Percentiles rank a stretch among this genome's conserved stretches.
Evolutionary conservation across 2,797 vertebrate species (phyloP).

Genomic region (Lithobates sylvaticus): DNA sequence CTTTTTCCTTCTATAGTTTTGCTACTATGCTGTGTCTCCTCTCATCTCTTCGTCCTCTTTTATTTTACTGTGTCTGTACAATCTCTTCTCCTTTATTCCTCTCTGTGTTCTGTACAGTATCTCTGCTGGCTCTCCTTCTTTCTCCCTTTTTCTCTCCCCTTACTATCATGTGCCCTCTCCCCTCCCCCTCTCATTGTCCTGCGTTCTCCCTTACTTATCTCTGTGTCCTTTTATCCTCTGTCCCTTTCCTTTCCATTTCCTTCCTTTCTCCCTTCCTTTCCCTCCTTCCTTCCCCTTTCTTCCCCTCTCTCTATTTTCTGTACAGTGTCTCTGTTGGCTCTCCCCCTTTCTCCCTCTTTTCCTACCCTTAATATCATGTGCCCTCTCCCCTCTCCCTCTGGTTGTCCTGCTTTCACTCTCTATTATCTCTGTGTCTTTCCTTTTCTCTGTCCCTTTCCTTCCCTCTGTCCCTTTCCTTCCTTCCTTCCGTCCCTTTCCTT

Average conservation of each 20-base stretch:
- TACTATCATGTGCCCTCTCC: neutral
- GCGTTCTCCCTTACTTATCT: neutral
- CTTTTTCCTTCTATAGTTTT: neutral
- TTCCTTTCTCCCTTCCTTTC: too few relatives aligned
- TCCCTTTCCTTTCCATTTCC: neutral
- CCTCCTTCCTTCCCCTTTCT: neutral
- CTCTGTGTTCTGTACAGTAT: too few relatives aligned
- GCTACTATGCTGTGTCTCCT: neutral
- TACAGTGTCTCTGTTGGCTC: neutral
- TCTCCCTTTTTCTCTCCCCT: neutral
- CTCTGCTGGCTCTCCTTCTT: neutral
- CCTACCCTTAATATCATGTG: neutral
- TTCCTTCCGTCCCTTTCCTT: neutral
- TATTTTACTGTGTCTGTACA: neutral
- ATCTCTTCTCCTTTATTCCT: neutral
- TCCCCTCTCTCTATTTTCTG: neutral
- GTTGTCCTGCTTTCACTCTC: neutral
- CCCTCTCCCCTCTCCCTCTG: neutral
- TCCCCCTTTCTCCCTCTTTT: neutral
- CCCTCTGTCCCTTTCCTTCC: too few relatives aligned
- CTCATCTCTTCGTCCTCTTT: neutral
- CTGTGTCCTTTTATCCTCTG: neutral
- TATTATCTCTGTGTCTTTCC: neutral
- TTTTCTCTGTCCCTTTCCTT: neutral
- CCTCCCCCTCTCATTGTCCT: neutral